Base-by-base conservation (phyloP, 2,888 invertebrate genomes). In the Oscheius sp. region DNA sequence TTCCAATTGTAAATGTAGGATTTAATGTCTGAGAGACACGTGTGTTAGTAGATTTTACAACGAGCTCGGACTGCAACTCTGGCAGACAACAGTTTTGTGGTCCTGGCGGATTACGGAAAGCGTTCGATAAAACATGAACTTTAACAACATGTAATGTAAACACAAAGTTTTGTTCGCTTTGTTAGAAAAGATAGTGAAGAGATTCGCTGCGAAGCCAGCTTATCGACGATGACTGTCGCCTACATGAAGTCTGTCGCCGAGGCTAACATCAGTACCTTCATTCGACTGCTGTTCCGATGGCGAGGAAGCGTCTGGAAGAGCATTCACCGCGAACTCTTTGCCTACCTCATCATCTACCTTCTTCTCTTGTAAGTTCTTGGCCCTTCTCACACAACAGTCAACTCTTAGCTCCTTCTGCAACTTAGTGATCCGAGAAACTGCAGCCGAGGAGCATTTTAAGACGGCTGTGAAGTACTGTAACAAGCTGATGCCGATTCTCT, bases 301-400 rank as follows among this genome's bases (percentile, higher is more conserved):
- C 70, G 79, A 42, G 84, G 83, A 57, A 78, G 79, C 62, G 81
- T 84, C n/a, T 84, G 83, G 83, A 84, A 84, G 65, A 76, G 77
- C 57, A 79, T 84, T 48, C 72, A 75, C 70, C 66, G 63, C 63
- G 84, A 84, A 47, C 70, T 83, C 33, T 66, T 73, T 51, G 57
- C 78, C 13, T 84, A 82, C 80, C 60, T 81, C 5, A 79, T 78
- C 60, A n/a, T 80, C 21, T 84, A 79, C 72, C 74, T 77, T 63
- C 70, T 75, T 63, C 75, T 84, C 51, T 1, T 11, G 60, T 37
- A 21, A 47, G 32, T 74, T 48, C n/a, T 2, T 48, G 2, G 47
- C 32, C 59, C 51, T 58, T 47, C 29, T 11, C 2, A n/a, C 53
- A 11, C 1, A 9, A 7, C n/a, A 47, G 9, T 63, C 37, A 7